Conservation (phyloP, 1,140 invertebrate species). For the Drosophila biarmipes region DNA sequence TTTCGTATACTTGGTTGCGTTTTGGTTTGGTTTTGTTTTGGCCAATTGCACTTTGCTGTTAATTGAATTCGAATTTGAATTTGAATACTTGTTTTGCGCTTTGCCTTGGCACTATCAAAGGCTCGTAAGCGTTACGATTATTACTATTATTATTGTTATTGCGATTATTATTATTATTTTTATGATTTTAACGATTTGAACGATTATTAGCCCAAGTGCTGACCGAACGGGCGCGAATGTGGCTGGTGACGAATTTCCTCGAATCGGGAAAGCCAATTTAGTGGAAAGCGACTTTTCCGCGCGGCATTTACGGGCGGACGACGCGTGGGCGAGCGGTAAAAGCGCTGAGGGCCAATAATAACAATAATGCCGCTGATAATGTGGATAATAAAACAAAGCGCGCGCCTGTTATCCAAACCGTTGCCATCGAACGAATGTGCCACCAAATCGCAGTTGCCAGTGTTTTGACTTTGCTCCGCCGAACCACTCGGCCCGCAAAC, state of each 20-base stretch:
- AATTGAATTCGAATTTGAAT: slow-evolving; percentile 65
- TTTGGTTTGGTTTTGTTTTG: slow-evolving; percentile 42
- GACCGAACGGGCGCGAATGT: slow-evolving; percentile 64
- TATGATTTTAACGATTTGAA: slow-evolving; percentile 47
- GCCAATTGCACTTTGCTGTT: slow-evolving; percentile 69
- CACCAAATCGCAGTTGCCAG: slow-evolving; percentile 83
- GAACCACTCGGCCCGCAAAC: slow-evolving; percentile 9
- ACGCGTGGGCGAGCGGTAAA: slow-evolving; percentile 51
- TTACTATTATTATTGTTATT: slow-evolving; percentile 56
- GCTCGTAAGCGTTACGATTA: slow-evolving; percentile 61
- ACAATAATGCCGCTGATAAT: slow-evolving; percentile 84
- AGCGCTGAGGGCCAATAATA: slow-evolving; percentile 78
- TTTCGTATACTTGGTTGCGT: slow-evolving; percentile 76
- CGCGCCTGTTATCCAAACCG: slow-evolving; percentile 85
- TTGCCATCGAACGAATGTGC: slow-evolving; percentile 84
- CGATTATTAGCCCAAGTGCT: slow-evolving; percentile 49
- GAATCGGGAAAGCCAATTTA: slow-evolving; percentile 3
- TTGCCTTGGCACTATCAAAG: slow-evolving; percentile 45
- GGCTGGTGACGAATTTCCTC: slow-evolving; percentile 48
- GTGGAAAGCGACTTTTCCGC: slow-evolving; percentile 43
- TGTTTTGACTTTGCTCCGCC: slow-evolving; percentile 75
- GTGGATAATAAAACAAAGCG: slow-evolving; percentile 84
- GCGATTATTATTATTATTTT: slow-evolving; percentile 58
- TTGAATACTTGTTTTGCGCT: slow-evolving; percentile 43
- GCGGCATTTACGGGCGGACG: slow-evolving; percentile 45